A percentile compares a stretch with the other conserved stretches of the same genome.
Evolutionary conservation across 1,140 invertebrate genomes (phyloP).

Genomic region (Drosophila neocordata): DNA sequence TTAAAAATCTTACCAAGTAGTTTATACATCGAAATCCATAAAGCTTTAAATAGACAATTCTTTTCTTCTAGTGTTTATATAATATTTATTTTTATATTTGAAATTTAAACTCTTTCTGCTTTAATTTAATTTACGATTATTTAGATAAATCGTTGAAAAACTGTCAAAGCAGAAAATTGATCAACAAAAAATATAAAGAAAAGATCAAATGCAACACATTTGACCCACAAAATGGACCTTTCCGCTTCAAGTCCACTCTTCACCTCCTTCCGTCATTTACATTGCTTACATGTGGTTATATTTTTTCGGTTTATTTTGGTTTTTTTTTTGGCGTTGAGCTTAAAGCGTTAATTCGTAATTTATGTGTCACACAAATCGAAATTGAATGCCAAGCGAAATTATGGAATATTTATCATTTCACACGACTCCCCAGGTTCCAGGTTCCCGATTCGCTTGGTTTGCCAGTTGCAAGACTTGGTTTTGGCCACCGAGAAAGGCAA

Average conservation of each 20-base stretch:
- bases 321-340: conserved; percentile 51
- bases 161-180: conserved; percentile 41
- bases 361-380: conserved; percentile 82
- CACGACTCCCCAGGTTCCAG: conserved; percentile 25
- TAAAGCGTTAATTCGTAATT: conserved; percentile 83
- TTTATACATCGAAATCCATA: background rate
- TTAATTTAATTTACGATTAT: background rate
- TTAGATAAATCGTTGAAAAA: conserved; percentile 27
- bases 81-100: too few relatives aligned
- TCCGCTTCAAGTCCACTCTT: background rate
- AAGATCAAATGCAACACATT: conserved; percentile 16
- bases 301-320: background rate
- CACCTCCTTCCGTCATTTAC: background rate
- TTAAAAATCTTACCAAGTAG: background rate
- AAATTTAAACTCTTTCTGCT: background rate
- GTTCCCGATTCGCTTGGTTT: background rate
- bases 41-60: too few relatives aligned
- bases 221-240: conserved; percentile 1
- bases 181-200: conserved; percentile 24
- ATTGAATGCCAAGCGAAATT: conserved; percentile 82
- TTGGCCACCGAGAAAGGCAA: conserved; percentile 26
- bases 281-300: conserved; percentile 11
- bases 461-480: background rate
- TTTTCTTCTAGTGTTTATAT: too few relatives aligned
- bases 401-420: conserved; percentile 82